These are phyloP conservation scores for Apis laboriosa DNA, from an alignment of 1,140 invertebrate genomes.

Conservation along the genomic window DNA sequence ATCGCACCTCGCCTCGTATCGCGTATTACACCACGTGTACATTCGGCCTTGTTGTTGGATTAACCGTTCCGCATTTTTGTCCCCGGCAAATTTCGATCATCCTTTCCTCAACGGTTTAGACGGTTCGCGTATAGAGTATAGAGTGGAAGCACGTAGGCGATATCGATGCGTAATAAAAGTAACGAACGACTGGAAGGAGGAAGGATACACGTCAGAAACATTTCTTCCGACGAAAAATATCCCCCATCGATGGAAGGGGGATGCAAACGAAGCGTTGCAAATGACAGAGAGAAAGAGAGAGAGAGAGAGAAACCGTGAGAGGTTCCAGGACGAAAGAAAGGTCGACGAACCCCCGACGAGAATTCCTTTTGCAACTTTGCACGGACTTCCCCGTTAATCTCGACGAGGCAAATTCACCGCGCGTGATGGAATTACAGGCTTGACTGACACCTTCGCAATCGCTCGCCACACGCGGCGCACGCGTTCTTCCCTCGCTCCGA, in stretches of 20 bases:
- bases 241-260: background rate
- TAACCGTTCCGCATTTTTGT: background rate
- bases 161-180: background rate
- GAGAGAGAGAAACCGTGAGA: background rate
- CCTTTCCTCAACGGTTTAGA: too few relatives aligned
- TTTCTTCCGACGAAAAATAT: too few relatives aligned
- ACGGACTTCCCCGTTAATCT: slow-evolving; percentile 29
- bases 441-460: slow-evolving; percentile 22
- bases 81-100: too few relatives aligned
- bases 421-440: slow-evolving; percentile 44
- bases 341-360: slow-evolving; percentile 16
- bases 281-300: background rate
- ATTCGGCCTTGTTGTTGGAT: background rate
- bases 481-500: too few relatives aligned
- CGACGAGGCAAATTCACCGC: slow-evolving; percentile 37
- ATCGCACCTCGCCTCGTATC: background rate
- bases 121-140: too few relatives aligned
- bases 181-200: too few relatives aligned
- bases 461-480: too few relatives aligned
- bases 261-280: slow-evolving; percentile 2
- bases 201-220: too few relatives aligned
- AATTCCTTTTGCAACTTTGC: slow-evolving; percentile 21
- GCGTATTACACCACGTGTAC: too few relatives aligned
- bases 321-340: slow-evolving; percentile 10
- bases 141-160: background rate